A percentile compares a stretch with the other conserved stretches of the same genome.
These are phyloP conservation scores for Calypte anna DNA, from an alignment of 2,113 vertebrate species.

Conservation along the genomic window DNA sequence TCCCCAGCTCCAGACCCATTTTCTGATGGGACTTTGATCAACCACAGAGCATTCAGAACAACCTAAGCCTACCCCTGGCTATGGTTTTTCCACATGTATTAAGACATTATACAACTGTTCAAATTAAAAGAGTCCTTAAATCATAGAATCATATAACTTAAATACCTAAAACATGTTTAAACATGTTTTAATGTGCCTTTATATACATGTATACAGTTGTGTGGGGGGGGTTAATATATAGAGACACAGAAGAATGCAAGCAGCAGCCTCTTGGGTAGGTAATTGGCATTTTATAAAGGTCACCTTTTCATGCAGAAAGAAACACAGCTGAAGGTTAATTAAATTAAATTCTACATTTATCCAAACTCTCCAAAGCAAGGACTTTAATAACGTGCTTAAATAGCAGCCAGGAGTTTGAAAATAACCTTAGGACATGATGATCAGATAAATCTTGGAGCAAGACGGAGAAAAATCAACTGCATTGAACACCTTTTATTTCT, in stretches of 20 bases:
- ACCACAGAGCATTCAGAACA: background rate
- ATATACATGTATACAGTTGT: background rate
- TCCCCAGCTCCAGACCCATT: background rate
- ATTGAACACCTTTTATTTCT: background rate
- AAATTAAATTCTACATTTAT: conserved; percentile 48
- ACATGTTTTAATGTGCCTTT: background rate
- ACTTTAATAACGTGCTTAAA: conserved; percentile 40
- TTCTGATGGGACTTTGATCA: background rate
- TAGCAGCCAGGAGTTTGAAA: conserved; percentile 31
- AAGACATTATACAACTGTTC: background rate
- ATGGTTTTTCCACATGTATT: background rate
- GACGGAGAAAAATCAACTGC: background rate
- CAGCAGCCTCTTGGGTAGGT: background rate
- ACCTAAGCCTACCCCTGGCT: background rate
- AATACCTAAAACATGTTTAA: background rate
- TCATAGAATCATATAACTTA: too few relatives aligned
- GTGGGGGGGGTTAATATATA: too few relatives aligned
- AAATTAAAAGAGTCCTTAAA: background rate
- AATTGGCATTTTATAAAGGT: conserved; percentile 65
- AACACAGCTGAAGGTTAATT: conserved; percentile 53
- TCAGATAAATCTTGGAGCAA: background rate
- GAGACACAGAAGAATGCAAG: background rate
- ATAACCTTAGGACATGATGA: background rate
- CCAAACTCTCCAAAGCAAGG: conserved; percentile 35
- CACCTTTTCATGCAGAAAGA: conserved; percentile 36